Conservation (phyloP, 1,140 invertebrate species). For the Zaprionus gabonicus region DNA sequence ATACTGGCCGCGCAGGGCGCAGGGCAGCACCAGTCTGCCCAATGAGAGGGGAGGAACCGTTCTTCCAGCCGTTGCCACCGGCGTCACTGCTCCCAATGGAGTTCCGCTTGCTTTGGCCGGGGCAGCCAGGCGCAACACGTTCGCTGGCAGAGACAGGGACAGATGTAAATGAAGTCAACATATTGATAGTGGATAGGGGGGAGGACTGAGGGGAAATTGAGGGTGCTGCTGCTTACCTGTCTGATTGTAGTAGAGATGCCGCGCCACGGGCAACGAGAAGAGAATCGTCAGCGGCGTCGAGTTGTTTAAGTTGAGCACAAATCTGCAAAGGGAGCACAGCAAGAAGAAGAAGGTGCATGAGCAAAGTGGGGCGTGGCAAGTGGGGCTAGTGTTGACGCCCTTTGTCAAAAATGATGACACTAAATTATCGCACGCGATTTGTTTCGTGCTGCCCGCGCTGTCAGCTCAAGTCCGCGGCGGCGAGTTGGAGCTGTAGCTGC, state of each 20-base stretch:
- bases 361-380: constrained; percentile 46
- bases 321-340: constrained; percentile 59
- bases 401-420: constrained; percentile 80
- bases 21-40: constrained; percentile 73
- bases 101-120: constrained; percentile 20
- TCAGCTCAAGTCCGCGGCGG: constrained; percentile 1
- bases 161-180: constrained; percentile 19
- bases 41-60: constrained; percentile 24
- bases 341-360: constrained; percentile 1
- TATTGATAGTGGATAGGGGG: background rate
- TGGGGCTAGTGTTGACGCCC: constrained; percentile 66
- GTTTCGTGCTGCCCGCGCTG: constrained; percentile 38
- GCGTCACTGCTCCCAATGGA: background rate
- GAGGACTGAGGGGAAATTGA: background rate
- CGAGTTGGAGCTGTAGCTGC: constrained; percentile 6
- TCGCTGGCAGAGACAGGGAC: constrained; percentile 48
- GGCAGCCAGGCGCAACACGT: constrained; percentile 64
- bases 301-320: constrained; percentile 74
- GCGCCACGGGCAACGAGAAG: constrained; percentile 76
- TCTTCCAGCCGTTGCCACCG: background rate
- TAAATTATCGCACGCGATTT: constrained; percentile 79
- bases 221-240: constrained; percentile 63
- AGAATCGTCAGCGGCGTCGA: constrained; percentile 78
- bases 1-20: constrained; percentile 77
- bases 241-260: constrained; percentile 83